A percentile compares a stretch with the other conserved stretches of the same genome.
These are phyloP conservation scores for Drosophila oshimai DNA, from an alignment of 1,140 invertebrate species.

Conservation along the genomic window DNA sequence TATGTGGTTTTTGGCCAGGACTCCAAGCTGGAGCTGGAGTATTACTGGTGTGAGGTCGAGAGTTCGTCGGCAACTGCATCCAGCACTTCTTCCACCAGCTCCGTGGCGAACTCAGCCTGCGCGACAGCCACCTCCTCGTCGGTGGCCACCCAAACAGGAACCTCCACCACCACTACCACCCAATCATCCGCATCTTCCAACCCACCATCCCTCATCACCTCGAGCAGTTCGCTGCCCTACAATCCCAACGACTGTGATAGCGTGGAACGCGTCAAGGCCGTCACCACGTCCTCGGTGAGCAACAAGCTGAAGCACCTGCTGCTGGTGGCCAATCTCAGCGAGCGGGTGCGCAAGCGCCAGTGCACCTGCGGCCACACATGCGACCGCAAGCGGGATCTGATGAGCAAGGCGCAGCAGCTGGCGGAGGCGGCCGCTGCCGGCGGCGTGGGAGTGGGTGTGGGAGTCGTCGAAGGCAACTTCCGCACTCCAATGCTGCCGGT, in stretches of 20 bases:
- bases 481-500: constrained; percentile 74
- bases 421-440: constrained; percentile 23
- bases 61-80: neutral
- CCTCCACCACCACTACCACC: neutral
- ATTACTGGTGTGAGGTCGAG: constrained; percentile 87
- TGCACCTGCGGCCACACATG: constrained; percentile 79
- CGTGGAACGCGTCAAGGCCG: constrained; percentile 63
- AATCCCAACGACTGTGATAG: constrained; percentile 78
- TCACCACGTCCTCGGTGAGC: constrained; percentile 62
- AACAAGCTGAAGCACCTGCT: constrained; percentile 81
- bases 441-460: neutral
- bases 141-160: neutral
- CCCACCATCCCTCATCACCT: neutral
- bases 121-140: neutral
- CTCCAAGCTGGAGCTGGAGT: constrained; percentile 91
- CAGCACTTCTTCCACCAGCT: neutral
- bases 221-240: constrained; percentile 55
- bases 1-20: constrained; percentile 94
- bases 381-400: constrained; percentile 66
- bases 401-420: constrained; percentile 57
- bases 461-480: constrained; percentile 42
- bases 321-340: constrained; percentile 77
- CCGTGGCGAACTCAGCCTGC: neutral
- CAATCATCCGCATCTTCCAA: neutral
- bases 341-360: constrained; percentile 72